Conservation (phyloP, 2,888 invertebrate genomes). For the Oxytorus armatus region DNA sequence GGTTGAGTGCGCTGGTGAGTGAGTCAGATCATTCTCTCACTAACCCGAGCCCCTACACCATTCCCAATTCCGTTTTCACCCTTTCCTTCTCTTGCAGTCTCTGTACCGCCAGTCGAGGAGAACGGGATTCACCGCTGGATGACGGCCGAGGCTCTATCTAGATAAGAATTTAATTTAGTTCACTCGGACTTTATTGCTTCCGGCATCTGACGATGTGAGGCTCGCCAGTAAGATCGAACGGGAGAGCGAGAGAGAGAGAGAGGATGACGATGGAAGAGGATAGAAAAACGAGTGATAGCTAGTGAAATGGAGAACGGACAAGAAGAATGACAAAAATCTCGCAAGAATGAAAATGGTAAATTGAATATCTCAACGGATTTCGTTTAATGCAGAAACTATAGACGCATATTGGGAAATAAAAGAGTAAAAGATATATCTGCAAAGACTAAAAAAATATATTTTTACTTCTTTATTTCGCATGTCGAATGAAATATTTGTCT, state of each 20-base stretch:
- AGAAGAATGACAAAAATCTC: conserved; percentile 30
- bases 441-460: too few relatives aligned
- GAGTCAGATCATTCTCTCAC: conserved; percentile 59
- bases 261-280: conserved; percentile 31
- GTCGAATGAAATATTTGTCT: too few relatives aligned
- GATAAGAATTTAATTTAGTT: conserved; percentile 72
- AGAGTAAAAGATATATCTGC: too few relatives aligned
- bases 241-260: conserved; percentile 33
- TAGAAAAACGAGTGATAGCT: conserved; percentile 70
- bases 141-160: conserved; percentile 65
- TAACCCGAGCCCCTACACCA: conserved; percentile 1
- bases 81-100: conserved; percentile 3
- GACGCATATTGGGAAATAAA: too few relatives aligned
- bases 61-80: conserved; percentile 25
- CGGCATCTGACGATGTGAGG: conserved; percentile 68
- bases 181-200: conserved; percentile 71
- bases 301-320: conserved; percentile 68
- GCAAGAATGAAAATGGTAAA: conserved; percentile 35
- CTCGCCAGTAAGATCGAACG: conserved; percentile 53
- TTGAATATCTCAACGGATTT: conserved; percentile 39
- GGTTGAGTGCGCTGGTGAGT: conserved; percentile 54
- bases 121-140: conserved; percentile 55
- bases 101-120: conserved; percentile 38
- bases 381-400: conserved; percentile 16
- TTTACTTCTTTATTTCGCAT: too few relatives aligned